Percentiles rank a stretch among this genome's conserved stretches.
Conservation (phyloP, 2,113 vertebrate species). For the Natator depressus region DNA sequence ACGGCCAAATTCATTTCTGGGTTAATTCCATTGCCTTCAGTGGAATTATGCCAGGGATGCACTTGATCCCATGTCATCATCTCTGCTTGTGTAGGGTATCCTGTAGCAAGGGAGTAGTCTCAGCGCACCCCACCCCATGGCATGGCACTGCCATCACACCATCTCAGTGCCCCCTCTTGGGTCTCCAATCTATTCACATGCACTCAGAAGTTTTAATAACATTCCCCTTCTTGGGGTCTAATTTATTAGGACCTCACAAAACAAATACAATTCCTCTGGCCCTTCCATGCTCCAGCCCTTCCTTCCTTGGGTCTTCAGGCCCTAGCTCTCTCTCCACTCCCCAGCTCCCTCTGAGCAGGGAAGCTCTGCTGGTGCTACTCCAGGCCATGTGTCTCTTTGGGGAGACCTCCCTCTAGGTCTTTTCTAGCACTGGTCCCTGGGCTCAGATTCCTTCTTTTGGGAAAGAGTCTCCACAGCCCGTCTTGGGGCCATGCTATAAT, state of each 20-base stretch:
- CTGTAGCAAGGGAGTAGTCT: background rate
- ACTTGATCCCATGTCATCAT: background rate
- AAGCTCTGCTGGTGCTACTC: background rate
- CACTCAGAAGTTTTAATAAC: background rate
- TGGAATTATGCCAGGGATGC: background rate
- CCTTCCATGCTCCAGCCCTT: background rate
- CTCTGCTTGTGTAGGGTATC: background rate
- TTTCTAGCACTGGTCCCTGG: background rate
- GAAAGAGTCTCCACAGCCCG: background rate
- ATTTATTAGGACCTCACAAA: background rate
- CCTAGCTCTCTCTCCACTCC: background rate
- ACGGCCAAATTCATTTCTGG: background rate
- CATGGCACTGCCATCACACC: background rate
- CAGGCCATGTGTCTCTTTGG: background rate
- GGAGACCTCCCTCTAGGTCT: background rate
- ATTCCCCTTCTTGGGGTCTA: background rate
- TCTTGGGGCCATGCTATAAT: background rate
- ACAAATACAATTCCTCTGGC: background rate
- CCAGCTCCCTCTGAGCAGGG: background rate
- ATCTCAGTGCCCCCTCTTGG: background rate
- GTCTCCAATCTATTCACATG: background rate
- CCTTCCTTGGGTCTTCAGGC: background rate
- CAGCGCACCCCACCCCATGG: background rate
- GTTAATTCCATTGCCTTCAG: constrained; percentile 4
- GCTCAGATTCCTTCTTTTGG: background rate